A percentile compares a stretch with the other conserved stretches of the same genome.
phyloP scores from a whole-genome alignment of 2,888 invertebrate species.

The Scaeva pyrastri region DNA sequence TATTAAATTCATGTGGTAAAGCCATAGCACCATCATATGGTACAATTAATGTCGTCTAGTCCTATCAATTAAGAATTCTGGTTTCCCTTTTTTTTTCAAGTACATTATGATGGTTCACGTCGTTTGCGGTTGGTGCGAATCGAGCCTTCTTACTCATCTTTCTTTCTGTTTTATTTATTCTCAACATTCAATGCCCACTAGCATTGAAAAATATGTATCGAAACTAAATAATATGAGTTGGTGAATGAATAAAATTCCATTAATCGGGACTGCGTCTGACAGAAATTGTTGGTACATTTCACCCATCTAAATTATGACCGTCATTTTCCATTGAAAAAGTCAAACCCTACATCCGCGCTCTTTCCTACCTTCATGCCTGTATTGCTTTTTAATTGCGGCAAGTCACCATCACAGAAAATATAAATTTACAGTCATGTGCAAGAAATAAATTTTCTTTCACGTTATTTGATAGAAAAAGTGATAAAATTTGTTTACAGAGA shows the following conservation, averaged over 20 bases:
- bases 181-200: constrained; percentile 1
- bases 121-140: constrained; percentile 41
- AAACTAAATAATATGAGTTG: constrained; percentile 63
- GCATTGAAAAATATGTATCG: constrained; percentile 47
- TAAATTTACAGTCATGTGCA: too few relatives aligned
- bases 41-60: constrained; percentile 68
- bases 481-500: too few relatives aligned
- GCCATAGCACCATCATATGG: constrained; percentile 63
- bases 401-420: neutral
- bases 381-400: neutral
- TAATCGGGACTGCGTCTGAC: constrained; percentile 50
- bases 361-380: neutral
- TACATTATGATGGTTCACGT: constrained; percentile 53
- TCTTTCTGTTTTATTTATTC: constrained; percentile 47
- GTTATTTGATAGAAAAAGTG: too few relatives aligned
- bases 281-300: constrained; percentile 69
- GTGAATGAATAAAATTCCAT: constrained; percentile 66
- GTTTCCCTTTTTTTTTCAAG: constrained; percentile 47
- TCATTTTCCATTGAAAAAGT: constrained; percentile 71
- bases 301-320: constrained; percentile 73
- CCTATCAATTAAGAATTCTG: constrained; percentile 69
- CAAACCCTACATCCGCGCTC: constrained; percentile 20
- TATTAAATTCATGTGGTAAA: neutral
- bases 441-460: too few relatives aligned
- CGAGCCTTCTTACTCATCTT: constrained; percentile 8